Evolutionary conservation across 2,888 invertebrate genomes (phyloP).

Genomic region (Melieria crassipennis): DNA sequence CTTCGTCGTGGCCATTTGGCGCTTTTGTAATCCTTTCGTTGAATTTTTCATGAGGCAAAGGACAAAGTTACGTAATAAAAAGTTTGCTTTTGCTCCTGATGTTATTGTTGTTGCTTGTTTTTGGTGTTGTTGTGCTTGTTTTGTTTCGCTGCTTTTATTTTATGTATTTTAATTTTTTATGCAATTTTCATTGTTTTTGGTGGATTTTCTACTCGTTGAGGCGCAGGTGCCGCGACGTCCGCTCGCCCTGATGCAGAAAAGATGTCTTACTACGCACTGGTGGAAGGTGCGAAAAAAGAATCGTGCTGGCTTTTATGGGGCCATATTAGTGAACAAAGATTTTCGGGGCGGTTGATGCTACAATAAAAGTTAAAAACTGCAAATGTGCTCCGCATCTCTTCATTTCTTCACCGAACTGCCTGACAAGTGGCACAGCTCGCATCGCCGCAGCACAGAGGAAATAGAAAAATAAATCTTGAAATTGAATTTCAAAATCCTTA

Average conservation of each 20-base stretch:
- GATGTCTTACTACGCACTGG: not conserved
- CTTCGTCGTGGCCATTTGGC: not conserved
- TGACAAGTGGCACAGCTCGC: not conserved
- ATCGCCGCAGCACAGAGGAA: not conserved
- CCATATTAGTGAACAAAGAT: not conserved
- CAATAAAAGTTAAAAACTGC: not conserved
- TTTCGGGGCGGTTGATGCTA: not conserved
- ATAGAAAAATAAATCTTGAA: not conserved
- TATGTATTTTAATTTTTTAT: conserved; percentile 15
- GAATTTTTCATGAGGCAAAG: conserved; percentile 15
- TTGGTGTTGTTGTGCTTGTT: conserved; percentile 2
- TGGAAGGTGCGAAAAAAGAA: not conserved
- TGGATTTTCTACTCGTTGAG: not conserved
- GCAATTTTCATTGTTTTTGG: not conserved
- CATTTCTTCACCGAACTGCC: not conserved
- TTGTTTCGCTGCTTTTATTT: conserved; percentile 1
- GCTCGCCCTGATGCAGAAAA: too few relatives aligned
- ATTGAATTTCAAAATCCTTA: conserved; percentile 16
- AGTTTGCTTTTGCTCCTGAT: not conserved
- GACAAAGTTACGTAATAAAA: conserved; percentile 21
- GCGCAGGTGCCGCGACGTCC: too few relatives aligned
- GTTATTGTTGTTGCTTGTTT: not conserved
- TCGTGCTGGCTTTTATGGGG: not conserved
- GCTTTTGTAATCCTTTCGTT: conserved; percentile 15
- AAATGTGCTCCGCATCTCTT: not conserved